These are phyloP conservation scores for Mallateleia sp. DNA, from an alignment of 2,888 invertebrate species.

Conservation along the genomic window DNA sequence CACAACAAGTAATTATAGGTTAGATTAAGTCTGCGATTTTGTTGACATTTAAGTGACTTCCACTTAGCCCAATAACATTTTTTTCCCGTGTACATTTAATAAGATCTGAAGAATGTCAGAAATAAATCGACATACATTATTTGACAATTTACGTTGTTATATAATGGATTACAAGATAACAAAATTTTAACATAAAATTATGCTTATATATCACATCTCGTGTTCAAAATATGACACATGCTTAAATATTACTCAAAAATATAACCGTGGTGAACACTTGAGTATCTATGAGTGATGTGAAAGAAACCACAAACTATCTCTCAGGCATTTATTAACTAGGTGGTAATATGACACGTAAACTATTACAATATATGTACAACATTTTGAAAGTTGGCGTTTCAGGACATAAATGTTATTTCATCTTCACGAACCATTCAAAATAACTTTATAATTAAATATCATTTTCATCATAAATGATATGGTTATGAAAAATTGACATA, in stretches of 20 bases:
- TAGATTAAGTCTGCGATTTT: too few species aligned
- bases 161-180: slow-evolving; percentile 33
- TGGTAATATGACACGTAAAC: slow-evolving; percentile 50
- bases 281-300: slow-evolving; percentile 17
- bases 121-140: not conserved
- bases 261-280: slow-evolving; percentile 23
- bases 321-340: slow-evolving; percentile 40
- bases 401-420: not conserved
- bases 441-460: not conserved
- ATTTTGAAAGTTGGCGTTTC: slow-evolving; percentile 2
- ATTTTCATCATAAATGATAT: not conserved
- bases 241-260: slow-evolving; percentile 51
- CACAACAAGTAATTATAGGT: too few species aligned
- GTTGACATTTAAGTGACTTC: too few species aligned
- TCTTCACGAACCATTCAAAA: not conserved
- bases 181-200: slow-evolving; percentile 43
- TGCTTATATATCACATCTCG: slow-evolving; percentile 53
- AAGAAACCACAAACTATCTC: slow-evolving; percentile 47
- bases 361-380: not conserved
- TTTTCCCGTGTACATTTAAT: too few species aligned
- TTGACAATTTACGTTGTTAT: not conserved
- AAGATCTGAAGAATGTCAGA: too few species aligned
- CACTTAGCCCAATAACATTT: too few species aligned
- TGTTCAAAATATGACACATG: slow-evolving; percentile 33
- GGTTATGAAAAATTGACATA: too few species aligned